Evolutionary conservation across 2,888 invertebrate genomes (phyloP), one percentile per base, ranked within the genome.

Genomic region (Anticlea derivata): DNA sequence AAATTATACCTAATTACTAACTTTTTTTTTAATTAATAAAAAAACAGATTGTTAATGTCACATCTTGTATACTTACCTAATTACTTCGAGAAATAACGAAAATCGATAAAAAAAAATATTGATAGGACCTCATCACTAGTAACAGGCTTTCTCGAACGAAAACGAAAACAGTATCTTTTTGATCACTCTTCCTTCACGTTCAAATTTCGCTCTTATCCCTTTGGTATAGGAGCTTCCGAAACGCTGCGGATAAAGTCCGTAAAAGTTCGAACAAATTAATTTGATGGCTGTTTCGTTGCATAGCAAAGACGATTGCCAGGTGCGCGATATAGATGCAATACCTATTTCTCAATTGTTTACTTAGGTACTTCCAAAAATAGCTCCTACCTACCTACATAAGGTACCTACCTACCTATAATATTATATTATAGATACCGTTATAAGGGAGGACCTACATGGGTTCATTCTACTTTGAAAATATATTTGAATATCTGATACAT

Each of bases 111-210:
- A 4, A 3, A 17, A 3, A 17, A 17, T 10, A 27, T 27, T 10
- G 27, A 27, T 27, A 31, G 27, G 1, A 35, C 23, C 43, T 17
- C 53, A 49, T 43, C 58, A 37, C 53, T 58, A 51, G 12, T 5
- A 37, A 39, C 45, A 38, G 37, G 34, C 51, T 38, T 46, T 46
- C 41, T 55, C 24, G 46, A 49, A 38, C 45, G 41, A 43, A 44
- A 50, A 54, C 8, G 8, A 60, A 62, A 63, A 64, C 65, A 61
- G 60, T 65, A 55, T 55, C 50, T 49, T 62, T 61, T 62, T 57
- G 59, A 63, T 56, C 61, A 55, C 40, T 29, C 23, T 33, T 10
- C 31, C 30, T 13, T 38, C 3, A 3, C 8, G 29, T 31, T 33
- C 13, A 7, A 27, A 46, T 50, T 40, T 37, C 7, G 39, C 5